These are phyloP conservation scores for Gortyna flavago DNA, from an alignment of 2,888 invertebrate species.

Conservation along the genomic window DNA sequence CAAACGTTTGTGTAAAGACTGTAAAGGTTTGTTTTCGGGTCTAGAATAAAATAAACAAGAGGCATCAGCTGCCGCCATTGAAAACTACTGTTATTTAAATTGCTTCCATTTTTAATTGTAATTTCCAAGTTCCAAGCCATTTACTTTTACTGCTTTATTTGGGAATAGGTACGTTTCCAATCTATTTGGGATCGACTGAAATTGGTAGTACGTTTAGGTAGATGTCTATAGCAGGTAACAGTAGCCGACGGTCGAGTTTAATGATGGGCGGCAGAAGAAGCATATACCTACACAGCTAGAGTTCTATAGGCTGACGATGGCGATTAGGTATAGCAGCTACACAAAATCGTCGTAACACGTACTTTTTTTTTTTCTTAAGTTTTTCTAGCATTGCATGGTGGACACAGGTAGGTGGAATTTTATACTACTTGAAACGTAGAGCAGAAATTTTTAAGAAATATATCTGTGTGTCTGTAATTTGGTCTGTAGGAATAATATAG, in stretches of 20 bases:
- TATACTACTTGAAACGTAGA: neutral
- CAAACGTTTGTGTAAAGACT: neutral
- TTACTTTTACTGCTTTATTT: constrained; percentile 32
- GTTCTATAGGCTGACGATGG: no score
- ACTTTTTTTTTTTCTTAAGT: neutral
- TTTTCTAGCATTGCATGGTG: neutral
- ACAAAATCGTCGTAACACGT: neutral
- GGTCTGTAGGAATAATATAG: no score
- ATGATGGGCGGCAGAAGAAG: neutral
- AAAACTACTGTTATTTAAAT: constrained; percentile 23
- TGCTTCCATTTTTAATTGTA: constrained; percentile 13
- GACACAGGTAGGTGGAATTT: no score
- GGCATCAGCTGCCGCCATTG: neutral
- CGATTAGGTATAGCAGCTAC: neutral
- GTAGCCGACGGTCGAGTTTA: no score
- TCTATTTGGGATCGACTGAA: neutral
- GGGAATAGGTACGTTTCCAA: constrained; percentile 1
- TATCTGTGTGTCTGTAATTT: neutral
- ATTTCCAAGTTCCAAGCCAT: constrained; percentile 31
- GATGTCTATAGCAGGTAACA: neutral
- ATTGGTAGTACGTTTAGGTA: neutral
- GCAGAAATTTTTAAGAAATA: neutral
- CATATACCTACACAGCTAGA: neutral
- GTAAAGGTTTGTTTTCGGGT: neutral
- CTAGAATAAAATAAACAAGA: neutral